phyloP scores from a whole-genome alignment of 1,140 invertebrate genomes.

The Gryllus bimaculatus region DNA sequence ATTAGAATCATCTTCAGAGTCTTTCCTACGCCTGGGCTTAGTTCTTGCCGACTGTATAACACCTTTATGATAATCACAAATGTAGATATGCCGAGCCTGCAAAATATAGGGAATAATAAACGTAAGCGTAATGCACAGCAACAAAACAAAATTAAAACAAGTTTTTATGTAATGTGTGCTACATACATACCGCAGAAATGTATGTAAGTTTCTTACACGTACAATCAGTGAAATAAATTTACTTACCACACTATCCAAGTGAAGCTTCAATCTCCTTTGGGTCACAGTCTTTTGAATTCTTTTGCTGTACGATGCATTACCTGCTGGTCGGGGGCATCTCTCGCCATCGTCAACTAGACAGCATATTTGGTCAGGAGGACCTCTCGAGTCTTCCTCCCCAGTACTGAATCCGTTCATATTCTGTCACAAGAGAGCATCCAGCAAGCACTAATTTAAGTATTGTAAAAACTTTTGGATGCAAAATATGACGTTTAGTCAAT shows the following conservation, averaged over 20 bases:
- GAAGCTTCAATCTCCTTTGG: slow-evolving; percentile 80
- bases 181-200: neutral
- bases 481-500: neutral
- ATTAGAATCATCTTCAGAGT: slow-evolving; percentile 87
- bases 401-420: slow-evolving; percentile 77
- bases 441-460: too few relatives aligned
- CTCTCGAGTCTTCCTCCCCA: slow-evolving; percentile 78
- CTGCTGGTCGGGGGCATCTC: slow-evolving; percentile 74
- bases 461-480: neutral
- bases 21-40: slow-evolving; percentile 68
- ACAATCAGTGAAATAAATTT: neutral
- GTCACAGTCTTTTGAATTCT: slow-evolving; percentile 93
- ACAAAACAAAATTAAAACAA: neutral
- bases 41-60: slow-evolving; percentile 87
- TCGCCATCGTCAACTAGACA: slow-evolving; percentile 85
- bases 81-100: slow-evolving; percentile 88
- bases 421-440: too few relatives aligned
- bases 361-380: slow-evolving; percentile 79
- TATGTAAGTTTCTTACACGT: neutral
- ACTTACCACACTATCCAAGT: slow-evolving; percentile 71
- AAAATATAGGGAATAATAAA: slow-evolving; percentile 27
- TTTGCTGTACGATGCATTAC: slow-evolving; percentile 94
- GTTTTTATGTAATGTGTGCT: neutral
- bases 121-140: neutral
- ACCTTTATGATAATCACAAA: slow-evolving; percentile 92